Evolutionary conservation across 2,888 invertebrate species (phyloP).

Genomic region (Megastigmus dorsalis): DNA sequence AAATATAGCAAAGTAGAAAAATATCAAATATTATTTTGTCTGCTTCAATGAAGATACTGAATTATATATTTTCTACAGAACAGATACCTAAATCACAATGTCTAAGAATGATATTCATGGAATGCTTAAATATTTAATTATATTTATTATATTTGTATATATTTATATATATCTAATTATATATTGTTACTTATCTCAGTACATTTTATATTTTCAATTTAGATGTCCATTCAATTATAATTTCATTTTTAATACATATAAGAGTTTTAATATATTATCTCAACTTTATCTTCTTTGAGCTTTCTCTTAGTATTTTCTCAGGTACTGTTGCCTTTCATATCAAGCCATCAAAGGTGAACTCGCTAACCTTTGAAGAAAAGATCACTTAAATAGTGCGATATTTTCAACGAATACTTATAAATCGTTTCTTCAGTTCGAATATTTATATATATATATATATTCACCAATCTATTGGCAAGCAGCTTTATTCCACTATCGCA

Average conservation of each 20-base stretch:
- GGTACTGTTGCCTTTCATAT: conserved; percentile 43
- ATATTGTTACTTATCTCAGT: neutral
- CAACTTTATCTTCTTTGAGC: conserved; percentile 16
- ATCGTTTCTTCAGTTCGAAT: neutral
- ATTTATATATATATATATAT: no score
- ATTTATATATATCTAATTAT: conserved; percentile 1
- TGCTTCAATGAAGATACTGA: conserved; percentile 7
- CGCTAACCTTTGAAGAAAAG: conserved; percentile 1
- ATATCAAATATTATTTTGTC: conserved; percentile 38
- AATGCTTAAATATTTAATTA: conserved; percentile 12
- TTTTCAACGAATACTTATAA: neutral
- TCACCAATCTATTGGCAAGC: conserved; percentile 7
- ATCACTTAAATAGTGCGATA: neutral
- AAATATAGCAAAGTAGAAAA: conserved; percentile 41
- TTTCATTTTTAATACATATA: neutral
- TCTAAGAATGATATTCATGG: conserved; percentile 25
- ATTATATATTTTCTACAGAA: conserved; percentile 24
- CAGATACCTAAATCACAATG: conserved; percentile 24
- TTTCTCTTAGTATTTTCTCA: conserved; percentile 43
- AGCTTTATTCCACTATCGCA: conserved; percentile 14
- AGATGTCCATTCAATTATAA: neutral
- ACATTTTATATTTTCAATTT: conserved; percentile 16
- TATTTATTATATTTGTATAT: conserved; percentile 3
- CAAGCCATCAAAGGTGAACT: conserved; percentile 4
- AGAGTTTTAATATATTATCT: conserved; percentile 25